Conservation (phyloP, 2,113 vertebrate species). For the Oncorhynchus kisutch region DNA sequence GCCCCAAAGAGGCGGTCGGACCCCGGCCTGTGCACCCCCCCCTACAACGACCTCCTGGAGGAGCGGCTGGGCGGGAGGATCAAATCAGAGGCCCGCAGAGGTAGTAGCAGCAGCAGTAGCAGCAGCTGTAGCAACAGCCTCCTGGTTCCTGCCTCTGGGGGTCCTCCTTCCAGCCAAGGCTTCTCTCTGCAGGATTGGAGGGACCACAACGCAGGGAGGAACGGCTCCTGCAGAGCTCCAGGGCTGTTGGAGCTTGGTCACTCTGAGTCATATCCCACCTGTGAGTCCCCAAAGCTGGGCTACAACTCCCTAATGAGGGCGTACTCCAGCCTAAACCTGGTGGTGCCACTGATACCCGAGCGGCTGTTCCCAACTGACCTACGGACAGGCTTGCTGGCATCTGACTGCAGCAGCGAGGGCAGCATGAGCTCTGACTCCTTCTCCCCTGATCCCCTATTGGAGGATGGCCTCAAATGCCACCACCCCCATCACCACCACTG, state of each 20-base stretch:
- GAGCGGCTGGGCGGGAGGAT: conserved; percentile 85
- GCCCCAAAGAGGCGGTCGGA: conserved; percentile 86
- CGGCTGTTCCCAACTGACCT: conserved; percentile 81
- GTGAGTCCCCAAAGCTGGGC: conserved; percentile 83
- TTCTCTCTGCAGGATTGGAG: conserved; percentile 75
- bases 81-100: conserved; percentile 79
- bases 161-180: conserved; percentile 77
- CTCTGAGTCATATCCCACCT: conserved; percentile 82
- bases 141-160: conserved; percentile 77
- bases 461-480: conserved; percentile 84
- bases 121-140: conserved; percentile 68
- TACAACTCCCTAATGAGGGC: conserved; percentile 87
- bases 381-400: conserved; percentile 78
- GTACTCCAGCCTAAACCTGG: conserved; percentile 82
- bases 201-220: conserved; percentile 34
- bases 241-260: conserved; percentile 75
- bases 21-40: conserved; percentile 77
- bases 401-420: conserved; percentile 91
- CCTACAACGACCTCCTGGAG: conserved; percentile 81
- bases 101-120: conserved; percentile 49
- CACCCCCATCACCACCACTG: conserved; percentile 69
- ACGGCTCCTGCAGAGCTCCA: conserved; percentile 36
- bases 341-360: conserved; percentile 82
- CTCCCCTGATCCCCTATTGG: conserved; percentile 83
- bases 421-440: conserved; percentile 87